Evolutionary conservation across 2,797 vertebrate genomes (phyloP).

Genomic region (Eptatretus atami): DNA sequence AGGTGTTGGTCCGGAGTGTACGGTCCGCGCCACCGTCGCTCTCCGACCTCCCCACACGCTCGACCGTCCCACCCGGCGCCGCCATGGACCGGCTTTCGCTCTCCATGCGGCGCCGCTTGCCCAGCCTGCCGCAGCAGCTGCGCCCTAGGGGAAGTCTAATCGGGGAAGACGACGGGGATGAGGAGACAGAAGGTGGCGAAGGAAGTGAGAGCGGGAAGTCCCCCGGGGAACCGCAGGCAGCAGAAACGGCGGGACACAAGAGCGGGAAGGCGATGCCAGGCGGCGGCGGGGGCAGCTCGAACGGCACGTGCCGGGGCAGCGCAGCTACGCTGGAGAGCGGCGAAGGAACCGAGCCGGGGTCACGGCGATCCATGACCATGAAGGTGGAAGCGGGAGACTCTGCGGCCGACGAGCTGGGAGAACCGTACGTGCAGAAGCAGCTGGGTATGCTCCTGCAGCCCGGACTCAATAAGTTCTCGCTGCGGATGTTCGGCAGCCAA

Average conservation of each 20-base stretch:
- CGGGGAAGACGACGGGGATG: constrained; percentile 34
- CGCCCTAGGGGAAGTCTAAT: constrained; percentile 59
- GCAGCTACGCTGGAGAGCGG: constrained; percentile 13
- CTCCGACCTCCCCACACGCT: too few species aligned
- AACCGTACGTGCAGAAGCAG: constrained; percentile 78
- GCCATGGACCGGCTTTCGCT: constrained; percentile 75
- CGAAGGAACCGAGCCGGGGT: constrained; percentile 22
- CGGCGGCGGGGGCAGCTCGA: constrained; percentile 15
- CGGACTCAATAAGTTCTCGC: constrained; percentile 97
- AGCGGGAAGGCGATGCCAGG: constrained; percentile 20
- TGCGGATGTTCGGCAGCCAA: constrained; percentile 98
- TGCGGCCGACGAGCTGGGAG: constrained; percentile 30
- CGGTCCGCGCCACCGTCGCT: too few species aligned
- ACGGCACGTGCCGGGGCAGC: constrained; percentile 8
- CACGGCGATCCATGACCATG: constrained; percentile 30
- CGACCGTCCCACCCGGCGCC: constrained; percentile 8
- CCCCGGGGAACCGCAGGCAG: constrained; percentile 59
- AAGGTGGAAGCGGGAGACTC: constrained; percentile 54
- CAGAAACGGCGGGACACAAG: constrained; percentile 32
- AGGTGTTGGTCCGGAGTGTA: too few species aligned
- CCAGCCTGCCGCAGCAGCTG: constrained; percentile 88
- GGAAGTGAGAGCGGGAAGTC: constrained; percentile 52
- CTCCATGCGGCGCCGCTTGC: constrained; percentile 95
- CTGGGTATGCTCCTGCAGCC: constrained; percentile 89
- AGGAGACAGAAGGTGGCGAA: constrained; percentile 12